Conservation (phyloP, 2,113 vertebrate genomes). For the Pygoscelis adeliae region DNA sequence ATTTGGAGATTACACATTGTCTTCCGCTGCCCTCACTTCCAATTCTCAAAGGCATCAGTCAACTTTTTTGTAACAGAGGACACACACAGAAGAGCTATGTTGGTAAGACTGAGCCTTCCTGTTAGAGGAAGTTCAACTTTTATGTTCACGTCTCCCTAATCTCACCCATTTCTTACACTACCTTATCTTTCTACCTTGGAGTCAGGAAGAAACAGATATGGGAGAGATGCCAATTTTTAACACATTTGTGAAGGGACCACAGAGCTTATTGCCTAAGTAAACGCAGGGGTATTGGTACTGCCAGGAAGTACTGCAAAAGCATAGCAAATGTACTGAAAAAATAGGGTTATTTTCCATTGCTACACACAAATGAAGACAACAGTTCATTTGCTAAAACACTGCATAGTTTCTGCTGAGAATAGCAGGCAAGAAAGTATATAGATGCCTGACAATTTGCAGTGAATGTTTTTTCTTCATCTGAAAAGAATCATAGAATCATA, state of each 20-base stretch:
- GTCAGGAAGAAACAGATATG: not conserved
- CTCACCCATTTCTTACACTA: not conserved
- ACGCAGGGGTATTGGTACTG: not conserved
- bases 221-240: not conserved
- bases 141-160: not conserved
- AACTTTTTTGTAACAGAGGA: rapidly evolving
- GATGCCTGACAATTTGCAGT: not conserved
- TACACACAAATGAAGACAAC: not conserved
- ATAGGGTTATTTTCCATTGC: not conserved
- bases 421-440: not conserved
- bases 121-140: not conserved
- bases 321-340: not conserved
- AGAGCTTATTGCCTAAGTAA: not conserved
- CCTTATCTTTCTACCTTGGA: not conserved
- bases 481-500: too few species aligned
- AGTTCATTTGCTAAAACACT: not conserved
- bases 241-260: not conserved
- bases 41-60: not conserved
- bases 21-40: not conserved
- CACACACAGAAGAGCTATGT: not conserved
- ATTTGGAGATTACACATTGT: not conserved
- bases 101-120: not conserved
- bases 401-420: not conserved
- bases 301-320: not conserved
- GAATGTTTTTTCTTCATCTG: not conserved